These are phyloP conservation scores for Drosophila silvestris DNA, from an alignment of 2,888 invertebrate genomes.

Conservation along the genomic window DNA sequence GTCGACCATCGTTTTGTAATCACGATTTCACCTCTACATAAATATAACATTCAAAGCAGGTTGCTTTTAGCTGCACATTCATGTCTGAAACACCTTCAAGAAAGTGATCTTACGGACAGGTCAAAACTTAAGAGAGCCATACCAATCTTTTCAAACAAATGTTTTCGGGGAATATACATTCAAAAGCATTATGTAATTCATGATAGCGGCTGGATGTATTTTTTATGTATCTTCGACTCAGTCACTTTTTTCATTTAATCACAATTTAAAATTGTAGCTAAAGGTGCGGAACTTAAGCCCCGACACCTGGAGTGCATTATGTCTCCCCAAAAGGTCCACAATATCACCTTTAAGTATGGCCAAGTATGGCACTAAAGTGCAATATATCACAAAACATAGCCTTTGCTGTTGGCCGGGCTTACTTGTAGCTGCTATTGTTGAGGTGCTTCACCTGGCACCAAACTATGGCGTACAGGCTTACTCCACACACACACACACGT, in stretches of 20 bases:
- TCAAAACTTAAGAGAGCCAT: not conserved
- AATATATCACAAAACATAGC: constrained; percentile 50
- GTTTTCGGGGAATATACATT: not conserved
- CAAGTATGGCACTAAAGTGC: constrained; percentile 58
- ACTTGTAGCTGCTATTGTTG: constrained; percentile 1
- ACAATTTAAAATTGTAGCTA: not conserved
- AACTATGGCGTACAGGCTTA: constrained; percentile 10
- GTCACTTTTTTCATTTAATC: not conserved
- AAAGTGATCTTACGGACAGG: not conserved
- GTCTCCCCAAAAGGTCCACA: not conserved
- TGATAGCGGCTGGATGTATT: not conserved
- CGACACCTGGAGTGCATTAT: not conserved
- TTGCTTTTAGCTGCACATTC: not conserved
- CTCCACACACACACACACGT: not conserved
- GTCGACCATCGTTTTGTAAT: not conserved
- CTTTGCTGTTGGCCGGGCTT: constrained; percentile 30
- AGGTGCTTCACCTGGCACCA: constrained; percentile 17
- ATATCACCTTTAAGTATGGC: constrained; percentile 6
- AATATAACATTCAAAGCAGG: not conserved
- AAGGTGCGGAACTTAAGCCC: not conserved
- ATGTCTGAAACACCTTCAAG: not conserved
- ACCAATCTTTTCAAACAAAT: not conserved
- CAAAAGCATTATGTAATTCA: not conserved
- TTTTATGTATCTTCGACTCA: not conserved
- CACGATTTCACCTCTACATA: not conserved